A percentile compares a stretch with the other conserved stretches of the same genome.
Evolutionary conservation across 2,113 vertebrate species (phyloP).

Genomic region (Platichthys stellatus): DNA sequence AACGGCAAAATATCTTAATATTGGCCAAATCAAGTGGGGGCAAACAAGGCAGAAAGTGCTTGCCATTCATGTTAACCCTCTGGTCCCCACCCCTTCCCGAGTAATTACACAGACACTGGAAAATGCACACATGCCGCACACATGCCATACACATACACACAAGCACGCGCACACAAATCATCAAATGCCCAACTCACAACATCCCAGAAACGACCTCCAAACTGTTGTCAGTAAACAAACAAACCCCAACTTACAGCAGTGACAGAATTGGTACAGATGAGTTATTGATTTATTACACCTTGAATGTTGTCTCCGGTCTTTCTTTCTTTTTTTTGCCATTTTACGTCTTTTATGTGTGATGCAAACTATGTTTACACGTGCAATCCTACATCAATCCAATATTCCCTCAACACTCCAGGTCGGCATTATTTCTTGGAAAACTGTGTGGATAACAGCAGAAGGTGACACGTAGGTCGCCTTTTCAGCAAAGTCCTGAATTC

Average conservation of each 20-base stretch:
- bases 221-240: slow-evolving; percentile 80
- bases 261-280: slow-evolving; percentile 72
- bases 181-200: slow-evolving; percentile 78
- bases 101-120: slow-evolving; percentile 70
- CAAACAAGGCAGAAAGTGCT: slow-evolving; percentile 73
- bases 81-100: slow-evolving; percentile 59
- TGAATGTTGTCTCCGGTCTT: slow-evolving; percentile 33
- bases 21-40: slow-evolving; percentile 72
- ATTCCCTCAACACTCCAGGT: slow-evolving; percentile 49
- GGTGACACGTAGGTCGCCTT: slow-evolving; percentile 16
- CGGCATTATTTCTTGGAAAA: slow-evolving; percentile 48
- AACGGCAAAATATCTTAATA: slow-evolving; percentile 70
- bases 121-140: slow-evolving; percentile 60
- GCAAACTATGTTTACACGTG: slow-evolving; percentile 42
- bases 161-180: slow-evolving; percentile 46
- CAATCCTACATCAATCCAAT: slow-evolving; percentile 49
- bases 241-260: slow-evolving; percentile 87
- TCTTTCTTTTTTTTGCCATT: slow-evolving; percentile 28
- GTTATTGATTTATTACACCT: slow-evolving; percentile 57
- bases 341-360: slow-evolving; percentile 48
- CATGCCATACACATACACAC: slow-evolving; percentile 50
- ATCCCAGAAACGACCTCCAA: slow-evolving; percentile 75
- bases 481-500: slow-evolving; percentile 56
- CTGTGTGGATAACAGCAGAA: slow-evolving; percentile 43
- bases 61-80: slow-evolving; percentile 64